phyloP scores from a whole-genome alignment of 2,113 vertebrate genomes.

The Serilophus lunatus region DNA sequence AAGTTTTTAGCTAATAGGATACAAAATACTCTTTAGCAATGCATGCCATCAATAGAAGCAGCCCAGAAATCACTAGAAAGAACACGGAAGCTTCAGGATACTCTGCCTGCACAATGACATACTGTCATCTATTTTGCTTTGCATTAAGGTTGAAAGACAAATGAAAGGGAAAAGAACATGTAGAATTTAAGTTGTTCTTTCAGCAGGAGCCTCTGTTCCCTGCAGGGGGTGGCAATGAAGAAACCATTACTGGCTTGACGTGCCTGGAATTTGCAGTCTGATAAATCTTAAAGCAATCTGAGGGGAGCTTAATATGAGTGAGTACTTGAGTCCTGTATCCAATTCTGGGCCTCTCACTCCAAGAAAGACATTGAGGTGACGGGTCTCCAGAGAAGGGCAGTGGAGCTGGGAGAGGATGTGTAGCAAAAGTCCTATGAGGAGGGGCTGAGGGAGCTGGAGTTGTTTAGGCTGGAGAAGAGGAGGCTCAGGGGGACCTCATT shows the following conservation, averaged over 20 bases:
- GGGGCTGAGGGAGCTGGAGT: background rate
- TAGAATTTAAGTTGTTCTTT: background rate
- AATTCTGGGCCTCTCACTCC: background rate
- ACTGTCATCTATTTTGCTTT: background rate
- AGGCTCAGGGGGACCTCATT: background rate
- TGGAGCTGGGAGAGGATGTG: background rate
- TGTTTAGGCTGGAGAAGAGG: background rate
- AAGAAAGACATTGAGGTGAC: background rate
- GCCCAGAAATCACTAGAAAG: fast-evolving
- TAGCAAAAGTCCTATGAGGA: background rate
- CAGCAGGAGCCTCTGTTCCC: background rate
- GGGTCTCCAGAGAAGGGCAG: background rate
- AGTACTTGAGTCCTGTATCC: background rate
- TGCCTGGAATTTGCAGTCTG: background rate
- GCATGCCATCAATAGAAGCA: background rate
- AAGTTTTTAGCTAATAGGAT: background rate
- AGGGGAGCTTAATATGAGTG: background rate
- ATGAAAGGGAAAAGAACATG: background rate
- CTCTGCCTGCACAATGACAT: fast-evolving
- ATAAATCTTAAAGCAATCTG: background rate
- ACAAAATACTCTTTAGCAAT: too few species aligned
- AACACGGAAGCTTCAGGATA: background rate
- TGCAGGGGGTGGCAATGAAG: background rate
- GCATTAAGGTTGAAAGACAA: background rate
- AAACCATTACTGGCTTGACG: background rate